phyloP scores from a whole-genome alignment of 2,113 vertebrate genomes.

The Spheniscus mendiculus region DNA sequence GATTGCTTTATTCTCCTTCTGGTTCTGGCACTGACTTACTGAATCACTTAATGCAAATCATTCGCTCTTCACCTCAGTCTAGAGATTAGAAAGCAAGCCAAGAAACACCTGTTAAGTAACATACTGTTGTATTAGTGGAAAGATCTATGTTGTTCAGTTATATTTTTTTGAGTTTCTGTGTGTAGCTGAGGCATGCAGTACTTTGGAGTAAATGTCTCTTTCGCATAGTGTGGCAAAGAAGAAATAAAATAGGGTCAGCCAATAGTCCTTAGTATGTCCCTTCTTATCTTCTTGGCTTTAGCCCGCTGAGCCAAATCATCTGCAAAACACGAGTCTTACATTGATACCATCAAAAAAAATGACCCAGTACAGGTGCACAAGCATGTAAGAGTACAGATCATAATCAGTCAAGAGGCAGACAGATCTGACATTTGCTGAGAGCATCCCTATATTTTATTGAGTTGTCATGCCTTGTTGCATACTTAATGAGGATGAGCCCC shows the following conservation, averaged over 20 bases:
- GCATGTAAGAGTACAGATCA: background rate
- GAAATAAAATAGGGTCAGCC: background rate
- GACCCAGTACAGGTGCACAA: background rate
- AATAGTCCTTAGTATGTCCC: background rate
- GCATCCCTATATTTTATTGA: conserved; percentile 38
- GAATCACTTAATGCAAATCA: background rate
- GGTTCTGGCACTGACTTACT: background rate
- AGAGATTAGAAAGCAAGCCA: background rate
- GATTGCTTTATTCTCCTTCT: background rate
- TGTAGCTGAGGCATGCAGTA: background rate
- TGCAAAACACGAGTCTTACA: background rate
- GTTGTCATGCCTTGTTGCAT: conserved; percentile 55
- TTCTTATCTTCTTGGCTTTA: background rate
- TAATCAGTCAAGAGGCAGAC: conserved; percentile 38
- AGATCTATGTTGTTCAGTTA: background rate
- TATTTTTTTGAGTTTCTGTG: background rate
- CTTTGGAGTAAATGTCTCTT: background rate
- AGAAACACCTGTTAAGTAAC: background rate
- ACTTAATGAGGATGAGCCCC: conserved; percentile 40
- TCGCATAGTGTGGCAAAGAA: fast-evolving
- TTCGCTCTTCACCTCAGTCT: background rate
- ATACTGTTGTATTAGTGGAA: background rate
- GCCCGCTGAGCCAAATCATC: background rate
- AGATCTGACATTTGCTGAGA: conserved; percentile 56
- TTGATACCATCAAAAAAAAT: background rate